Evolutionary conservation across 2,888 invertebrate genomes (phyloP), one percentile per base, ranked within the genome.

Genomic region (Liopterus haemorrhoidalis): DNA sequence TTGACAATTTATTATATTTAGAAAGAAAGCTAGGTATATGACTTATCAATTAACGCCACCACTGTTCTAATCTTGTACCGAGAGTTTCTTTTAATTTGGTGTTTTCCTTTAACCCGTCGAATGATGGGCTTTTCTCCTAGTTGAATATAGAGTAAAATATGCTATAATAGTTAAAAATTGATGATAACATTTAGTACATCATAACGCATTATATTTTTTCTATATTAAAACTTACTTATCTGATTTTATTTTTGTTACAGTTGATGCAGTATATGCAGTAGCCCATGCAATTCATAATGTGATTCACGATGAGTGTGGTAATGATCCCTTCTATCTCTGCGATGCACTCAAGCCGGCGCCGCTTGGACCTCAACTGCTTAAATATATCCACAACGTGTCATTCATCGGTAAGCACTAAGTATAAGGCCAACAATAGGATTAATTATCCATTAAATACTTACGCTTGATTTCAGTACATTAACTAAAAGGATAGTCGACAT

Each of bases 231-330:
- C n/a, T n/a, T n/a, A n/a, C n/a, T n/a, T n/a, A n/a, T n/a, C n/a
- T n/a, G n/a, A n/a, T n/a, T 54, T 40, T 44, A 51, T 44, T 46
- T 53, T 48, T 50, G 48, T 61, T 61, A 8, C 66, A 70, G 82
- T 83, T 44, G 85, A 86, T 63, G 85, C 86, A 0, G 85, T 86
- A 1, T 83, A 82, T 57, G 82, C 85, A 1, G 76, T 85, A 63
- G 85, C 85, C 1, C 74, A 81, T 58, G 82, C 81, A 1, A 68
- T 85, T 14, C 78, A 85, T 59, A 73, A 74, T 48, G 68, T 81
- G 57, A 73, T 80, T 39, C 65, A 65, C 15, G 78, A 81, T 51
- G 64, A 74, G 37, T 85, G 85, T 61, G 62, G 60, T 16, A 50
- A 48, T 6, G 59, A 61, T 20, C 62, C 65, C 24, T 55, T 63